A percentile compares a stretch with the other conserved stretches of the same genome.
Conservation (phyloP, 1,140 invertebrate genomes). For the Chymomyza costata region DNA sequence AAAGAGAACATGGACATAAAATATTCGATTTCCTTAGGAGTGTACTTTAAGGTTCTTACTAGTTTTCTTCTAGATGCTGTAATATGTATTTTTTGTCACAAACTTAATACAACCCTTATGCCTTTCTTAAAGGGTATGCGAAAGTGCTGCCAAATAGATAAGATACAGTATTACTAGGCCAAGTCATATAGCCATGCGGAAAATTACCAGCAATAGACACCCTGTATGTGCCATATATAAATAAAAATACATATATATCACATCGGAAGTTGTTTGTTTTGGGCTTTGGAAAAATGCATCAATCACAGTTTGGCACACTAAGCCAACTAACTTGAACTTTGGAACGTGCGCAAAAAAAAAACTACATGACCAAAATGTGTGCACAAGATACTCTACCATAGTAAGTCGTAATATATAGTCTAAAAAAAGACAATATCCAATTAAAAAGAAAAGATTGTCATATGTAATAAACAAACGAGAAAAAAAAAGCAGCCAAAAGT, state of each 20-base stretch:
- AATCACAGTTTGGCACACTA: conserved; percentile 35
- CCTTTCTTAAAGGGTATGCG: background rate
- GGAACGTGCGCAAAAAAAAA: conserved; percentile 27
- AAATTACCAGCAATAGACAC: conserved; percentile 24
- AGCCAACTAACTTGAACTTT: conserved; percentile 35
- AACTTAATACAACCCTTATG: conserved; percentile 1
- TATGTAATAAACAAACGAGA: conserved; percentile 37
- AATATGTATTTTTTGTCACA: background rate
- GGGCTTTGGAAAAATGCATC: conserved; percentile 36
- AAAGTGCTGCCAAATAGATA: conserved; percentile 19
- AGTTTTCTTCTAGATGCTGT: background rate
- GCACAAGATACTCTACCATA: background rate
- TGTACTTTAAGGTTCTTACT: background rate
- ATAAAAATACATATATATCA: conserved; percentile 10
- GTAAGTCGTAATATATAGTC: background rate
- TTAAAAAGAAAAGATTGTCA: conserved; percentile 40
- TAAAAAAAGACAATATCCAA: conserved; percentile 11
- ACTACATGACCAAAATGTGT: conserved; percentile 27
- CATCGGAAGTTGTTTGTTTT: conserved; percentile 49
- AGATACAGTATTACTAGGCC: conserved; percentile 20
- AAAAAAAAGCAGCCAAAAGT: conserved; percentile 26
- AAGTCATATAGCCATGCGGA: conserved; percentile 8
- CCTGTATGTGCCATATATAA: conserved; percentile 27
- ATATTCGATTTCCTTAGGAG: conserved; percentile 3
- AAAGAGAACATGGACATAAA: too few relatives aligned